Base-by-base conservation (phyloP, 2,888 invertebrate genomes). In the Timema cristinae region DNA sequence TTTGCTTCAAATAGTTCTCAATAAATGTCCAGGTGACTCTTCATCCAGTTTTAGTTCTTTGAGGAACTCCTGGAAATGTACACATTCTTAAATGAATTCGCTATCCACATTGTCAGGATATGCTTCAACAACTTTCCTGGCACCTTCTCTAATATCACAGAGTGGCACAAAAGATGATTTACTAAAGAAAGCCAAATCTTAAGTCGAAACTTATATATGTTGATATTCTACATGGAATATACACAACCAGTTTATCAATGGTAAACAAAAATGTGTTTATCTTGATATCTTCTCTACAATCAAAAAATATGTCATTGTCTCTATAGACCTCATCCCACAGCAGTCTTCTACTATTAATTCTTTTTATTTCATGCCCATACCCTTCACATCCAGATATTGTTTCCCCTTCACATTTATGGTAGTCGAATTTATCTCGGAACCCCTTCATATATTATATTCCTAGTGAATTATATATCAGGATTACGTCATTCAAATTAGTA, bases 131-230 rank as follows among this genome's bases (percentile, higher is more conserved):
- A 2, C 13, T 56, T 56, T 56, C 9, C 15, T 59, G n/a, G 5
- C 15, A n/a, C 59, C 15, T 11, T 59, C 9, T 13, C 15, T n/a
- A n/a, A 59, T 11, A 59, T 59, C 59, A 59, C 32, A n/a, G 32
- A n/a, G 15, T n/a, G 8, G 15, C 59, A 59, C n/a, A 0, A 9
- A n/a, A 59, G 59, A 13, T n/a, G 8, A 59, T 59, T 59, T 8
- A 5, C 59, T 59, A 59, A 59, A 59, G 59, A n/a, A 59, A 59
- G 59, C 8, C 59, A 59, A 59, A 59, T 59, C 59, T 59, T 59
- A 59, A 59, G 15, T 59, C 6, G 59, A 11, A 59, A 59, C n/a
- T n/a, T n/a, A 32, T 16, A 59, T 59, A n/a, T 59, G 59, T 32
- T 13, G 59, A 59, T 59, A n/a, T 59, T 59, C 9, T n/a, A 7